phyloP scores from a whole-genome alignment of 92 coral and sea anemone genomes.

The Bergia sp. region DNA sequence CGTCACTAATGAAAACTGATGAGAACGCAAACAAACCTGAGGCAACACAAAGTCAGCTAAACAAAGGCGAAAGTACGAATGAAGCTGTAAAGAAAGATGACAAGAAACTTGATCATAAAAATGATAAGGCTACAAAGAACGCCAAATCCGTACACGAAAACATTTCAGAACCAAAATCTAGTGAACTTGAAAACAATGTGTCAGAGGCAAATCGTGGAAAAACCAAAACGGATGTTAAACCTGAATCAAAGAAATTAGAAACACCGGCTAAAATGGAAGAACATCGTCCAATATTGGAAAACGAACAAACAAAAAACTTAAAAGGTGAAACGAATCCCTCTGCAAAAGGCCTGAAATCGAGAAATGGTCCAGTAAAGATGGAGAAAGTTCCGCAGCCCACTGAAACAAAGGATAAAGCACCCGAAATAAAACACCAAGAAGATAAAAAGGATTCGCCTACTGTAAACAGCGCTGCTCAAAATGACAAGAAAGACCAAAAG shows the following conservation, averaged over 20 bases:
- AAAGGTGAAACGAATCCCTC: constrained; percentile 3
- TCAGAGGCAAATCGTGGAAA: background rate
- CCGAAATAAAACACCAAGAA: constrained; percentile 7
- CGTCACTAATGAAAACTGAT: background rate
- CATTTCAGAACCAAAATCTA: background rate
- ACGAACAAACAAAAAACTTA: background rate
- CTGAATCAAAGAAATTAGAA: constrained; percentile 9
- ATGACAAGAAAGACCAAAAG: background rate
- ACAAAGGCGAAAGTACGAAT: background rate
- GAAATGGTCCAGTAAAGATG: background rate
- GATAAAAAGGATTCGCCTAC: background rate
- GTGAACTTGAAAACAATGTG: background rate
- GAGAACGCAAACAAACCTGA: constrained; percentile 23
- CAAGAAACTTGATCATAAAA: background rate
- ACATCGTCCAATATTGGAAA: background rate
- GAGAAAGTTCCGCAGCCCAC: background rate
- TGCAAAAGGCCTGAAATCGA: background rate
- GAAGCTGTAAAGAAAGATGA: constrained; percentile 5
- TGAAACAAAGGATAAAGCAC: background rate
- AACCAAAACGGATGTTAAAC: background rate
- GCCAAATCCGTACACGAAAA: background rate
- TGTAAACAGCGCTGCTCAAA: constrained; percentile 1
- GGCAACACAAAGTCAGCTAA: constrained; percentile 35
- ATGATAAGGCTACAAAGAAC: background rate
- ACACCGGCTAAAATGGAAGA: background rate